Evolutionary conservation across 1,140 invertebrate genomes (phyloP), one percentile per base, ranked within the genome.

Genomic region (Trichonephila inaurata): DNA sequence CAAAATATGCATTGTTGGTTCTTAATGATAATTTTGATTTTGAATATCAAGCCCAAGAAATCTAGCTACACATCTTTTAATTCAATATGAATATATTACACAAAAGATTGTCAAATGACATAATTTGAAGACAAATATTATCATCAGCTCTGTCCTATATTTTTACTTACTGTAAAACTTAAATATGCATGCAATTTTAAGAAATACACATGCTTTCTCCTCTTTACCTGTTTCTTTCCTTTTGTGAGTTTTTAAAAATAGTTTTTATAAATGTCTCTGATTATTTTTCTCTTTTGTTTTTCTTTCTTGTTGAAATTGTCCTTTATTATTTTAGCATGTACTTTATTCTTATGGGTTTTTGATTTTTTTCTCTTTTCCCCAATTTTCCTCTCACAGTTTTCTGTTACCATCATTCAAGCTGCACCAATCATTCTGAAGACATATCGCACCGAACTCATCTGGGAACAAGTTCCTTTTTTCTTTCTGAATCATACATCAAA

Each of bases 371-470:
- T 85, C 12, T 86, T 91, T 94, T 69, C 10, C 89, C 92, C 66
- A 66, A 51, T 91, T 91, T 72, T 69, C 60, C 77, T 60, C 90
- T 87, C 86, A 91, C 89, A 93, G 85, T 94, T 94, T 92, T 94
- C 92, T 90, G 88, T 94, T 92, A 81, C 86, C 89, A 72, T 94
- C 77, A 91, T 94, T 91, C 85, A 93, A 94, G 94, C 90, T 60
- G 85, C 83, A 95, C 97, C 97, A 95, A 96, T 97, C 94, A 97
- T 97, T 92, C 96, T 97, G 92, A 96, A 97, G 95, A 98, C 97
- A 28, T 98, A 97, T 96, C 97, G 97, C 94, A 97, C 97, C 51
- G 97, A 98, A 96, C 97, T 98, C 96, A 97, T 97, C 95, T 97
- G 97, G 82, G 94, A 94, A 60, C 94, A 89, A 85, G 94, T 88